Evolutionary conservation across 2,113 vertebrate genomes (phyloP), one percentile per base, ranked within the genome.

Genomic region (Xiphophorus couchianus): DNA sequence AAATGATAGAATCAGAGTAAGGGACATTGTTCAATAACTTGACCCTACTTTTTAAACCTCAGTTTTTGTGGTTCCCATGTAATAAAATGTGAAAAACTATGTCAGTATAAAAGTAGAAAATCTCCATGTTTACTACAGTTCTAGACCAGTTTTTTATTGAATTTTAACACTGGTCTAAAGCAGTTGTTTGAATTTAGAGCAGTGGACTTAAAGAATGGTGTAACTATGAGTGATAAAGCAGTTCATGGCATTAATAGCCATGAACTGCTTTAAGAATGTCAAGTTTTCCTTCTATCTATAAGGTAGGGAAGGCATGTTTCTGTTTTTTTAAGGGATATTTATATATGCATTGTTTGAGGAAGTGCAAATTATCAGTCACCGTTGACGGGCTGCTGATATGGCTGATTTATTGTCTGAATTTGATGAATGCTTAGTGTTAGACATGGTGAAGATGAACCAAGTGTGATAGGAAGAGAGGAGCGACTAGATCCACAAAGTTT

Each of bases 351-450:
- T 72, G 69, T 58, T 22, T 66, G 68, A 62, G 54, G 48, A 82
- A 82, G 71, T 51, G 51, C 73, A 86, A 82, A 91, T 83, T 48
- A 78, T 91, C 69, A 80, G 63, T 86, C 81, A 86, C 65, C 74
- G 67, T 33, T 81, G 92, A 81, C 74, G 15, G 86, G 48, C 14
- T 87, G 80, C 77, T 76, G 88, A 91, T 89, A 82, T 73, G 78
- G 82, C 37, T 91, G 87, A 91, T 92, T 87, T 88, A 90, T 92
- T 77, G 84, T 62, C 66, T 69, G 69, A 77, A 82, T 80, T 77
- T 89, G 86, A 91, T 88, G 73, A 90, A 89, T 84, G 83, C 84
- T 88, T 84, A 85, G 86, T 86, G 84, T 87, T 80, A 75, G 77
- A 81, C 86, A 84, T 91, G 74, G 63, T 93, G 88, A 91, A 88